A percentile compares a stretch with the other conserved stretches of the same genome.
Conservation (phyloP, 1,140 invertebrate species). For the Drosophila hydei region DNA sequence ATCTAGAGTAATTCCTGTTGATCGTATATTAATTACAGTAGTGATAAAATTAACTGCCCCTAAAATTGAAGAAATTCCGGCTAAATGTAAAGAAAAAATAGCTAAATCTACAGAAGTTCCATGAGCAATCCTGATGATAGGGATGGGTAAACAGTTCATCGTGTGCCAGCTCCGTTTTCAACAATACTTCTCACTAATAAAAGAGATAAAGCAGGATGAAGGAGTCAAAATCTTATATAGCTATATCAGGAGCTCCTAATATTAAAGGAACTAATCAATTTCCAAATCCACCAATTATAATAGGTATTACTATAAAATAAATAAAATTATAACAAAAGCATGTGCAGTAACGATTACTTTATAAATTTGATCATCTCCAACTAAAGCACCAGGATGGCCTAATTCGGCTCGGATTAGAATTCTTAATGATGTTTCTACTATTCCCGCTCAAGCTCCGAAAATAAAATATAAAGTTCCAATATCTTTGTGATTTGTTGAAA, state of each 20-base stretch:
- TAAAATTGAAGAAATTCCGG: conserved; percentile 88
- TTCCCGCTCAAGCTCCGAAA: conserved; percentile 88
- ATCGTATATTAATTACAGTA: conserved; percentile 86
- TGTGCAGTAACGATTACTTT: conserved; percentile 89
- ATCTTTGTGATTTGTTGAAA: conserved; percentile 91
- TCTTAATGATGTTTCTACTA: conserved; percentile 87
- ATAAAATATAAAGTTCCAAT: conserved; percentile 91
- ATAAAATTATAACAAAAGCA: conserved; percentile 92
- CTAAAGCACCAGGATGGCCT: conserved; percentile 86
- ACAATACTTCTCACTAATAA: conserved; percentile 86
- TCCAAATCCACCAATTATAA: conserved; percentile 91
- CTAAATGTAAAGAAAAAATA: conserved; percentile 89
- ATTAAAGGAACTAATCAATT: conserved; percentile 91
- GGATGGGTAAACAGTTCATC: conserved; percentile 89
- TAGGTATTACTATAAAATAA: conserved; percentile 90
- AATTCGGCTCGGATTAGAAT: conserved; percentile 89
- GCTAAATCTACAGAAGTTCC: conserved; percentile 87
- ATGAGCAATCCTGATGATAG: conserved; percentile 86
- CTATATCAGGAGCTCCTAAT: conserved; percentile 89
- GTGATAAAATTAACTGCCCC: conserved; percentile 88
- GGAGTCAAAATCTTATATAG: conserved; percentile 90
- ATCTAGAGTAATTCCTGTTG: conserved; percentile 84
- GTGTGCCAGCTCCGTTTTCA: conserved; percentile 87
- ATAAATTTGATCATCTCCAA: conserved; percentile 89
- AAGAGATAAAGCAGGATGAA: conserved; percentile 87